Evolutionary conservation across 2,113 vertebrate species (phyloP).

Genomic region (Peucedramus taeniatus): DNA sequence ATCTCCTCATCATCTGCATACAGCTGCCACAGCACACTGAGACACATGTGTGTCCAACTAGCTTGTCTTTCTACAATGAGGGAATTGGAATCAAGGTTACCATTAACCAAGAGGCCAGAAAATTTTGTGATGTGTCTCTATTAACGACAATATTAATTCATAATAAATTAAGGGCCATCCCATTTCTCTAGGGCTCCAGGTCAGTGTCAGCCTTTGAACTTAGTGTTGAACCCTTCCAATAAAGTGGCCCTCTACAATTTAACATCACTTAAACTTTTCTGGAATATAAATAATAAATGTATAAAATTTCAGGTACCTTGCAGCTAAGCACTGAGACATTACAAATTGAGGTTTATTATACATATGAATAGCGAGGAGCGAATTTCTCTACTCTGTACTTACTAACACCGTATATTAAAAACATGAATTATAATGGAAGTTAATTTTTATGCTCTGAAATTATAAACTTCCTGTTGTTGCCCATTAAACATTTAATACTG

Average conservation of each 20-base stretch:
- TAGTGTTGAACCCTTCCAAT: background rate
- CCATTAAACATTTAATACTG: background rate
- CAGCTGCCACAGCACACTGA: background rate
- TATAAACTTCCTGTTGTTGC: background rate
- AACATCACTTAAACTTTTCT: background rate
- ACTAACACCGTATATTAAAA: background rate
- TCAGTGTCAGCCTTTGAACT: background rate
- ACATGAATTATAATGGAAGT: background rate
- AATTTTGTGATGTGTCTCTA: background rate
- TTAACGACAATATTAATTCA: background rate
- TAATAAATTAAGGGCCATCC: background rate
- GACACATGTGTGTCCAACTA: background rate
- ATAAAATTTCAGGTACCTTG: background rate
- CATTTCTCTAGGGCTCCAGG: background rate
- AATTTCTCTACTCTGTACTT: background rate
- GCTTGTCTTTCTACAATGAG: background rate
- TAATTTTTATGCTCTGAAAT: background rate
- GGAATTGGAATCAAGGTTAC: background rate
- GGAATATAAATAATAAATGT: background rate
- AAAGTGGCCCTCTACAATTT: background rate
- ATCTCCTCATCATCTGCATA: background rate
- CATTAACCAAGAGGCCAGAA: background rate
- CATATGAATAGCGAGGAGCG: background rate
- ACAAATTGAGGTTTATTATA: background rate
- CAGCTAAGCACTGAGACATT: background rate